Evolutionary conservation across 2,888 invertebrate genomes (phyloP), one percentile per base, ranked within the genome.

Genomic region (Xanthia icteritia): DNA sequence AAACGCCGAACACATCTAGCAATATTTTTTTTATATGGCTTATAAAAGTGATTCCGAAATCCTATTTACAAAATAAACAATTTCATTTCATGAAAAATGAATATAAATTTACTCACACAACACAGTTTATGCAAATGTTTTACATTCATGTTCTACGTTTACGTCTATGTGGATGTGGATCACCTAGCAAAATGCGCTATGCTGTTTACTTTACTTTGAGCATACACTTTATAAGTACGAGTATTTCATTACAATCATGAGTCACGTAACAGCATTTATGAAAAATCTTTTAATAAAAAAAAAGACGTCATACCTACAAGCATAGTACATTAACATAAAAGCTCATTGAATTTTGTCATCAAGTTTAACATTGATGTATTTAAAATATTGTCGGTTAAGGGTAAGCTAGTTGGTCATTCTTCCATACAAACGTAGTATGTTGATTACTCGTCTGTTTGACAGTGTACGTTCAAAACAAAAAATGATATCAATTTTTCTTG

Each of bases 101-200:
- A n/a, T 58, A 63, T 56, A 58, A 6, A 11, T 79, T 36, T 69
- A 58, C 48, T 11, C 3, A 71, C n/a, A 56, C n/a, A 80, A 72
- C 39, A 48, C n/a, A 39, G 15, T 73, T 42, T 51, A 65, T 51
- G 60, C 51, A 51, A 77, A 66, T 60, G 20, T 51, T 77, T 63
- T 51, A 66, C n/a, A 36, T 80, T 64, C 20, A 64, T 20, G 20
- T 72, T 64, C 36, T 31, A 63, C 45, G 20, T 79, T 71, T 31
- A 56, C 11, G 5, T 56, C 0, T 15, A 48, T 45, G 2, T 27
- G 5, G 20, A 54, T 54, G 11, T 54, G n/a, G 51, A 77, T 77
- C 45, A 70, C 27, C 23, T 13, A 31, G 54, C 31, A 45, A 58
- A 81, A 54, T 36, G 15, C 23, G 56, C n/a, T 58, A 3, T 27